These are phyloP conservation scores for Ammodytes marinus DNA, from an alignment of 2,113 vertebrate genomes.

Conservation along the genomic window DNA sequence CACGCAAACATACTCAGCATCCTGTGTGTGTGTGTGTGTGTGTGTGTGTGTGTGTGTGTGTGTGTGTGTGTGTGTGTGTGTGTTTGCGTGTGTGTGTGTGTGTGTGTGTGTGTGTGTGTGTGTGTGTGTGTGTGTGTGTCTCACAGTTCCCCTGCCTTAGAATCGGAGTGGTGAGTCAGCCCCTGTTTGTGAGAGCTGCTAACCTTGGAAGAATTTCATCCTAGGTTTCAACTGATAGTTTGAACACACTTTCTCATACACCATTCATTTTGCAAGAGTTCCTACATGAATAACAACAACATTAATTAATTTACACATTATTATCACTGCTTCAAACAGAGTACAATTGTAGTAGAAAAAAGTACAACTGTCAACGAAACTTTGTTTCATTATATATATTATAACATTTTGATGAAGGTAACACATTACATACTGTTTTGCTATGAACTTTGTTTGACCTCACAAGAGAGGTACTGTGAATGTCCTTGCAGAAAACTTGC, in stretches of 20 bases:
- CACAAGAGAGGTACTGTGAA: no score
- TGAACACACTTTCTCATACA: background rate
- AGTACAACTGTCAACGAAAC: no score
- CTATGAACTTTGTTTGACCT: no score
- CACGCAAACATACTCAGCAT: conserved; percentile 32
- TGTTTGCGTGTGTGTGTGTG: conserved; percentile 4
- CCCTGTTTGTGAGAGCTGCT: conserved; percentile 10
- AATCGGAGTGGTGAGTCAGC: conserved; percentile 4
- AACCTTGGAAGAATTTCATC: background rate
- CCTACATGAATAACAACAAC: background rate
- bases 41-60: conserved; percentile 3
- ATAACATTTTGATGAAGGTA: no score
- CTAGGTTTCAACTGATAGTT: background rate
- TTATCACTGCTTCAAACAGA: background rate
- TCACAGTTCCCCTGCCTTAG: conserved; percentile 7
- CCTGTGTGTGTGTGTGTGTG: background rate
- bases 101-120: background rate
- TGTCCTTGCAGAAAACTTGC: no score
- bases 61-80: background rate
- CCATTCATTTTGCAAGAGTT: background rate
- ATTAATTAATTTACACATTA: background rate
- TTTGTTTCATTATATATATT: no score
- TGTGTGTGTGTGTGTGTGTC: conserved; percentile 4
- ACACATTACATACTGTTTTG: no score
- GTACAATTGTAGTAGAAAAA: background rate